Evolutionary conservation across 2,113 vertebrate genomes (phyloP), one percentile per base, ranked within the genome.

Genomic region (Callochromis pleurospilus): DNA sequence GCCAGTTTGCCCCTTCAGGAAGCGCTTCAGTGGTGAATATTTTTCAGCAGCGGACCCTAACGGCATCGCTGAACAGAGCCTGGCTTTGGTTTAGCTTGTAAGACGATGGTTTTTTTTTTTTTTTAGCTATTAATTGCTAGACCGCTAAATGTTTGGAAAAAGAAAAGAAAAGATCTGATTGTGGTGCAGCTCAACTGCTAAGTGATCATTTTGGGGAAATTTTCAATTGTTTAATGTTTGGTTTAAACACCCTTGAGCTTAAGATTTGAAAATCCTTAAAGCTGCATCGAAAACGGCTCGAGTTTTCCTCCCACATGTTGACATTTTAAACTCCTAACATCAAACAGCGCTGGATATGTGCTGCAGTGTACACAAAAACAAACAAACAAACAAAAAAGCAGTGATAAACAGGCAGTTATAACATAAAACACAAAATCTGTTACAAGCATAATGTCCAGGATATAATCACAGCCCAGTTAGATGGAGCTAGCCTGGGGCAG

Each of bases 151-250:
- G 19, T 15, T 58, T 40, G 55, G 0, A 0, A 6, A 4, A n/a
- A 0, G 0, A 9, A 6, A 13, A 15, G 4, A 7, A 15, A 3
- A 4, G 2, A 11, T 17, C 17, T 21, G 62, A 14, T 40, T 40
- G n/a, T 40, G 33, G 60, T 65, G 33, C 60, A 21, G 33, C 21
- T 70, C 5, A 42, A 42, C 12, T 6, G 38, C 7, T 15, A 42
- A 9, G n/a, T 24, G 6, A 24, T 24, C 13, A 1, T 10, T 70
- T 15, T 10, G 12, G 3, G 12, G 12, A 15, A 9, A 24, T 4
- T 42, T 42, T 70, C n/a, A 42, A 2, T 9, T 70, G 36, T 0
- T 40, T n/a, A n/a, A 65, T 0, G 3, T 58, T 70, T 42, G n/a
- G 40, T 73, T 75, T 29, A 75, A 75, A 29, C 21, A 26, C 24